These are phyloP conservation scores for Porites australiensis DNA, from an alignment of 64 coral and sea anemone genomes.

Conservation along the genomic window DNA sequence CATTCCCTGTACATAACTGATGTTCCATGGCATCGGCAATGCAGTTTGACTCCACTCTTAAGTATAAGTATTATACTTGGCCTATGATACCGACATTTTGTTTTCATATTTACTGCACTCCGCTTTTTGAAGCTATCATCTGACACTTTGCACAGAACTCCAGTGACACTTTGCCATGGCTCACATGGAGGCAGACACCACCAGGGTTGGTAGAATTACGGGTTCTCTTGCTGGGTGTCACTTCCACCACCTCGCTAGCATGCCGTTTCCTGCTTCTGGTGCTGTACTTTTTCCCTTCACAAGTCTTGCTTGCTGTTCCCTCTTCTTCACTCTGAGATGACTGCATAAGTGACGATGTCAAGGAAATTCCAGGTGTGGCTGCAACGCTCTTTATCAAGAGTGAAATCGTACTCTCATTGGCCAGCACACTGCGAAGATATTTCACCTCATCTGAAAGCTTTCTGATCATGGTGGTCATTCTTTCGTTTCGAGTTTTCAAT, in stretches of 20 bases:
- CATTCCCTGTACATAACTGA: background rate
- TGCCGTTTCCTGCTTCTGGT: slow-evolving; percentile 33
- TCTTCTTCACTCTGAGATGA: background rate
- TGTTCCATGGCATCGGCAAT: background rate
- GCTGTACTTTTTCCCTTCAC: slow-evolving; percentile 20
- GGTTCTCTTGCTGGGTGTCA: background rate
- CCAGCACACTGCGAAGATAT: slow-evolving; percentile 80
- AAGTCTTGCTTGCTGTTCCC: background rate
- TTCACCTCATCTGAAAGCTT: slow-evolving; percentile 72
- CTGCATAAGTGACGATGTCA: slow-evolving; percentile 61
- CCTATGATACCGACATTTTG: slow-evolving; percentile 95
- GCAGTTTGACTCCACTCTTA: slow-evolving; percentile 9
- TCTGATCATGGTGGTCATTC: slow-evolving; percentile 36
- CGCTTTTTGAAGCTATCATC: slow-evolving; percentile 52
- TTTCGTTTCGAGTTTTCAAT: slow-evolving; percentile 48
- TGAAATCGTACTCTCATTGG: slow-evolving; percentile 86
- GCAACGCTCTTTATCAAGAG: slow-evolving; percentile 72
- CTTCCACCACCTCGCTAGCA: background rate
- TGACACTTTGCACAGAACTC: slow-evolving; percentile 81
- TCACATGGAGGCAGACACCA: slow-evolving; percentile 90
- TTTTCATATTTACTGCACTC: slow-evolving; percentile 47
- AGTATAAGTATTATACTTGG: slow-evolving; percentile 57
- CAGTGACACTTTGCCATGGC: slow-evolving; percentile 78
- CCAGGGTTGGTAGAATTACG: background rate
- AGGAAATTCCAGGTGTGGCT: slow-evolving; percentile 79